These are phyloP conservation scores for Gopherus flavomarginatus DNA, from an alignment of 2,113 vertebrate species.

Conservation along the genomic window DNA sequence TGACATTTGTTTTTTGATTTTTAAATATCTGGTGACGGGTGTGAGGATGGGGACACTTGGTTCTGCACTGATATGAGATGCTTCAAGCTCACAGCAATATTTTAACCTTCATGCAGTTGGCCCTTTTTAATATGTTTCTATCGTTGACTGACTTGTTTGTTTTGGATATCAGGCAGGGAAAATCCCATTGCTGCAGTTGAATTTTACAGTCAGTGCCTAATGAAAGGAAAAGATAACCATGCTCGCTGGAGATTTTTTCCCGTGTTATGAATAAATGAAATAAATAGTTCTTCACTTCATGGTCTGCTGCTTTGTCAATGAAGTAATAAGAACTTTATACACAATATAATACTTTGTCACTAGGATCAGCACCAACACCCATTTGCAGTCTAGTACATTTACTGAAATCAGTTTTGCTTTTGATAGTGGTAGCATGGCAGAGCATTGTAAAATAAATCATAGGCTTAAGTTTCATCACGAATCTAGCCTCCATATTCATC, in stretches of 20 bases:
- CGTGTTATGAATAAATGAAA: neutral
- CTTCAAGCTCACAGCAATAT: neutral
- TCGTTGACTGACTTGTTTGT: neutral
- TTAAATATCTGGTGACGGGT: neutral
- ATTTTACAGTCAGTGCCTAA: neutral
- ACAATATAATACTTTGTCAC: neutral
- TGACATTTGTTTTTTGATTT: slow-evolving; percentile 7
- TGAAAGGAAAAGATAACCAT: neutral
- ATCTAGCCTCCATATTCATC: neutral
- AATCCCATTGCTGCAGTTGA: neutral
- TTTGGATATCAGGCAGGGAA: neutral
- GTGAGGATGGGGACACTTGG: neutral
- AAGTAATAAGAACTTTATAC: neutral
- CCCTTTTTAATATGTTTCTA: neutral
- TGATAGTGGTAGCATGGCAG: fast-evolving
- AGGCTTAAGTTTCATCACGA: neutral
- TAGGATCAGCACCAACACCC: too few species aligned
- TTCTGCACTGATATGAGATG: neutral
- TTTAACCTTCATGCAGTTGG: neutral
- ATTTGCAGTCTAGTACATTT: neutral
- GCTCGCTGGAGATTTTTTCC: neutral
- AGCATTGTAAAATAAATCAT: neutral
- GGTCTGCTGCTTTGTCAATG: neutral
- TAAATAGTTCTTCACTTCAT: neutral
- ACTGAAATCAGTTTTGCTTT: neutral